Percentiles rank a stretch among this genome's conserved stretches.
Conservation (phyloP, 2,888 invertebrate species). For the Mesorhabditis spiculigera region DNA sequence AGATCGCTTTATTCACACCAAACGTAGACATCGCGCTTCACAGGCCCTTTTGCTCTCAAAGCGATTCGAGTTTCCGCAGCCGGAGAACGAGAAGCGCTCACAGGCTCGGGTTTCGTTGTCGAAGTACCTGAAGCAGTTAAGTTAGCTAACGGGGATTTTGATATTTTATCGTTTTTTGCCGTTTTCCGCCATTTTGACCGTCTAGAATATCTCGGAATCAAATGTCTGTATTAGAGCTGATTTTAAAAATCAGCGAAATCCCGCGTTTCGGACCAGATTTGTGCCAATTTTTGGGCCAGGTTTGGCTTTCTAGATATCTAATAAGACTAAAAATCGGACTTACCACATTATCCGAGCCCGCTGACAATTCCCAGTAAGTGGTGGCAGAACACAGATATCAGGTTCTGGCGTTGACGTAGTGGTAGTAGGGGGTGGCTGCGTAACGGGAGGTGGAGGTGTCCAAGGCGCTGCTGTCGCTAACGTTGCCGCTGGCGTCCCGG, state of each 20-base stretch:
- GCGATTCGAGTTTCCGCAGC: constrained; percentile 39
- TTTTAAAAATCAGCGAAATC: no score
- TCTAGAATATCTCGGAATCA: no score
- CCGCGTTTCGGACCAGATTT: no score
- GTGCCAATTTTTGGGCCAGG: no score
- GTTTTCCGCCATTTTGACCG: background rate
- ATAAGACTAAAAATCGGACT: background rate
- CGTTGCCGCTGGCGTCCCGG: constrained; percentile 18
- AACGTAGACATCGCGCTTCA: constrained; percentile 11
- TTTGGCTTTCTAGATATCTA: background rate
- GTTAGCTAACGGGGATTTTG: background rate
- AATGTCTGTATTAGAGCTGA: no score
- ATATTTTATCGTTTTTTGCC: background rate
- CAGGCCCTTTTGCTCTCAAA: constrained; percentile 34
- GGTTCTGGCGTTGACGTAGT: constrained; percentile 21
- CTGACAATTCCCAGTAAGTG: constrained; percentile 36
- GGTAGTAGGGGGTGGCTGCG: background rate
- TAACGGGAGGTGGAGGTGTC: constrained; percentile 24
- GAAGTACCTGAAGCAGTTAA: constrained; percentile 27
- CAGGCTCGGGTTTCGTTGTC: constrained; percentile 33
- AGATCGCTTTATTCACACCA: no score
- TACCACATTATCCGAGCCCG: constrained; percentile 41
- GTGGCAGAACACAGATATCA: constrained; percentile 22
- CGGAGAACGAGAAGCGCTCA: constrained; percentile 40
- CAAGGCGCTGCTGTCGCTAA: constrained; percentile 22